phyloP scores from a whole-genome alignment of 2,113 vertebrate species.

The Tor tambroides region DNA sequence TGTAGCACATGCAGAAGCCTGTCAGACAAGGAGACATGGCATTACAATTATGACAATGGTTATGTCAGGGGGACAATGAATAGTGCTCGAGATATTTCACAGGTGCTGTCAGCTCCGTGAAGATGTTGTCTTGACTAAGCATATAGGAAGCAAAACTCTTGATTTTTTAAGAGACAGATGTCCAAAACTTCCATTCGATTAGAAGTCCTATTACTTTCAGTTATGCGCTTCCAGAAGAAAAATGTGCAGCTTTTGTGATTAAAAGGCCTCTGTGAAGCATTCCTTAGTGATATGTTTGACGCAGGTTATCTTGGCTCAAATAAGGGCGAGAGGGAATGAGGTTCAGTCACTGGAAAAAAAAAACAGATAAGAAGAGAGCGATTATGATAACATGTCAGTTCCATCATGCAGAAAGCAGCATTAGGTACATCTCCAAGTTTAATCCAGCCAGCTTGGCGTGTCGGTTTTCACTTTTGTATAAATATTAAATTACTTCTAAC shows the following conservation, averaged over 20 bases:
- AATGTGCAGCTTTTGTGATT: conserved; percentile 39
- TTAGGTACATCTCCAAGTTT: conserved; percentile 47
- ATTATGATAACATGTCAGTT: conserved; percentile 52
- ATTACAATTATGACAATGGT: not conserved
- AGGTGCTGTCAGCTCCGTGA: not conserved
- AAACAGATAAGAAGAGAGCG: conserved; percentile 27
- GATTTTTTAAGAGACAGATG: conserved; percentile 34
- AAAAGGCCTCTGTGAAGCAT: conserved; percentile 44
- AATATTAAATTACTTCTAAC: conserved; percentile 46
- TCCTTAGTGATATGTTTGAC: conserved; percentile 45
- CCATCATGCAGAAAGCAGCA: conserved; percentile 35
- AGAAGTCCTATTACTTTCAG: conserved; percentile 33
- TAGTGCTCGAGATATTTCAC: not conserved
- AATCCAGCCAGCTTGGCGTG: conserved; percentile 34
- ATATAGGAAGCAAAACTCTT: conserved; percentile 12
- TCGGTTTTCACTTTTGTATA: conserved; percentile 12
- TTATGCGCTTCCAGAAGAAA: conserved; percentile 48
- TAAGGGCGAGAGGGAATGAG: conserved; percentile 9
- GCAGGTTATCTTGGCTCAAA: conserved; percentile 28
- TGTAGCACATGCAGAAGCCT: not conserved
- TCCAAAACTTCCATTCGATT: conserved; percentile 30
- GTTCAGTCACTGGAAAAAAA: not conserved
- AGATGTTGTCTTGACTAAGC: not conserved
- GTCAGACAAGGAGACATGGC: not conserved
- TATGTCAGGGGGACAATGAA: not conserved